A percentile compares a stretch with the other conserved stretches of the same genome.
phyloP scores from a whole-genome alignment of 2,888 invertebrate species.

The Lymantria monacha region DNA sequence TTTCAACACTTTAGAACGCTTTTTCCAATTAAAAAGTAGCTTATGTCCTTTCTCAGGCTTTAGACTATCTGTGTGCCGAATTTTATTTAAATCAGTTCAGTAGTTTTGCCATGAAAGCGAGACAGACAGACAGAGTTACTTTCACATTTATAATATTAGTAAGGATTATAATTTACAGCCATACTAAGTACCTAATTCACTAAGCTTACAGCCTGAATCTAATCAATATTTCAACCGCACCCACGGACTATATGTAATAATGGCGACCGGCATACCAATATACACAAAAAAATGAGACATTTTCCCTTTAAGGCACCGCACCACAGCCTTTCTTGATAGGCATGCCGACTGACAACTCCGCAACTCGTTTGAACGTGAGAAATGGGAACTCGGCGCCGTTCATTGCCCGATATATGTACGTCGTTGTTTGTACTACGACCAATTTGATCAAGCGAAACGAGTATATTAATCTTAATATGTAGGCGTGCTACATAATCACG shows the following conservation, averaged over 20 bases:
- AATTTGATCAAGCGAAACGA: conserved; percentile 38
- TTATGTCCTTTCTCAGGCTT: too few species aligned
- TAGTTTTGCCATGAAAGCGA: too few species aligned
- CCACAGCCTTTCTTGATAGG: conserved; percentile 72
- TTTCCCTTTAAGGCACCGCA: conserved; percentile 68
- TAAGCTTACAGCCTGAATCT: conserved; percentile 27
- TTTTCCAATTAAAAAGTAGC: too few species aligned
- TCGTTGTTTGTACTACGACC: conserved; percentile 46
- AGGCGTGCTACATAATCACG: conserved; percentile 27
- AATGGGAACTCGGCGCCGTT: conserved; percentile 59
- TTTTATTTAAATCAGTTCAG: too few species aligned
- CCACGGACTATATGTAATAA: conserved; percentile 42
- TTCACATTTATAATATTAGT: too few species aligned
- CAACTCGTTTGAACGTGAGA: conserved; percentile 72
- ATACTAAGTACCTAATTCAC: too few species aligned
- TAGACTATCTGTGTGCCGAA: too few species aligned
- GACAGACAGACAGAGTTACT: too few species aligned
- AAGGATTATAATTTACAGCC: too few species aligned
- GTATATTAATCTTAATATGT: conserved; percentile 30
- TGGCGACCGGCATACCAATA: conserved; percentile 51
- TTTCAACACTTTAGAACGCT: too few species aligned
- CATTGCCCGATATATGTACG: conserved; percentile 56
- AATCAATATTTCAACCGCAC: conserved; percentile 48
- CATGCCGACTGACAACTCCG: conserved; percentile 64
- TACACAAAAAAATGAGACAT: conserved; percentile 65